These are phyloP conservation scores for Cyaniris semiargus DNA, from an alignment of 2,888 invertebrate species.

Conservation along the genomic window DNA sequence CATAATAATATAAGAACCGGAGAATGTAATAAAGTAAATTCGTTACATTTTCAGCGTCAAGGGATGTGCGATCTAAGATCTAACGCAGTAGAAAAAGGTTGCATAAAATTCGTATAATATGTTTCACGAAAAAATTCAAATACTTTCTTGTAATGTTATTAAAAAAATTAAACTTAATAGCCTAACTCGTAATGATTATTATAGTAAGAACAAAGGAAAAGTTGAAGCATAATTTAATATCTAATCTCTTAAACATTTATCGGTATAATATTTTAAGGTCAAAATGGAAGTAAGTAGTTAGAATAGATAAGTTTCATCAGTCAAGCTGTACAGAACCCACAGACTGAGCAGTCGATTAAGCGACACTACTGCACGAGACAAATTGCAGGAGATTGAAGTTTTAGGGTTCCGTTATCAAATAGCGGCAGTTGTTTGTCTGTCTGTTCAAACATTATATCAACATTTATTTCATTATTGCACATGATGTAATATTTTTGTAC, in stretches of 20 bases:
- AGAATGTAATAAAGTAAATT: background rate
- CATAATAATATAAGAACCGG: background rate
- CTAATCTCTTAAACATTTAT: no score
- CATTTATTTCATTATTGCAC: no score
- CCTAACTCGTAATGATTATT: no score
- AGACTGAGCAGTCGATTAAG: constrained; percentile 6
- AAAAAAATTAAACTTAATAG: no score
- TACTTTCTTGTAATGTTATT: no score
- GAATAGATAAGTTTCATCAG: background rate
- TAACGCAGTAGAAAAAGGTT: background rate
- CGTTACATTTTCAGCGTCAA: background rate
- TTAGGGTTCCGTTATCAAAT: background rate
- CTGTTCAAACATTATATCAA: background rate
- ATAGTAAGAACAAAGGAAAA: no score
- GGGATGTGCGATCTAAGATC: background rate
- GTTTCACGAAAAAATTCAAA: no score
- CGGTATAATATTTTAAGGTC: background rate
- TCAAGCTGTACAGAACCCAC: background rate
- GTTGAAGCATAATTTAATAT: no score
- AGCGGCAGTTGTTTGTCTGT: background rate
- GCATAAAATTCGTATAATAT: no score
- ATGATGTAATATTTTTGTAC: no score
- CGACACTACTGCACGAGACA: background rate
- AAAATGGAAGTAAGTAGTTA: background rate
- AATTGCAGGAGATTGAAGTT: background rate